A percentile compares a stretch with the other conserved stretches of the same genome.
These are phyloP conservation scores for Brachypodius melanocephalos DNA, from an alignment of 2,113 vertebrate species.

Conservation along the genomic window DNA sequence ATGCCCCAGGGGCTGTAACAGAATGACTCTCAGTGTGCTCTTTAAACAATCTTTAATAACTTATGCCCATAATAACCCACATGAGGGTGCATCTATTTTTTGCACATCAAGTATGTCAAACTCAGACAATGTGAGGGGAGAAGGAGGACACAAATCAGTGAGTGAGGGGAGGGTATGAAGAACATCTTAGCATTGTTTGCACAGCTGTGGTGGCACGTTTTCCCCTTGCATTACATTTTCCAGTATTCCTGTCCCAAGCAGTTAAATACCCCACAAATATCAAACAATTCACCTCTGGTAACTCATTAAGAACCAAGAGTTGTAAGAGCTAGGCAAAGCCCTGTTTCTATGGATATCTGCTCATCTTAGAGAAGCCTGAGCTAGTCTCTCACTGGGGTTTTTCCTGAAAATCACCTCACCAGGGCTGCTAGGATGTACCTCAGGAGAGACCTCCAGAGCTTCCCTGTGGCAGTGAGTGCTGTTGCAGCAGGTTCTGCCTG, in stretches of 20 bases:
- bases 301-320: background rate
- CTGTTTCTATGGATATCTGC: background rate
- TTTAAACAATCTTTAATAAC: background rate
- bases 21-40: background rate
- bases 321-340: background rate
- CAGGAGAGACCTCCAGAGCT: background rate
- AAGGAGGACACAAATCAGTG: background rate
- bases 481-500: background rate
- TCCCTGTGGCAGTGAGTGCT: background rate
- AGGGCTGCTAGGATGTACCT: background rate
- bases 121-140: background rate
- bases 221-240: background rate
- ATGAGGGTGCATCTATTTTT: background rate
- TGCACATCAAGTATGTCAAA: background rate
- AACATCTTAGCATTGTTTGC: background rate
- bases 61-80: background rate
- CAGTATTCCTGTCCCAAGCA: background rate
- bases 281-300: background rate
- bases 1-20: background rate
- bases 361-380: background rate
- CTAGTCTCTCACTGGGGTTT: background rate
- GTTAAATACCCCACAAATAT: background rate
- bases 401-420: background rate
- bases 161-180: background rate
- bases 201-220: background rate